Conservation (phyloP, 2,797 vertebrate genomes). For the Leptodactylus fallax region DNA sequence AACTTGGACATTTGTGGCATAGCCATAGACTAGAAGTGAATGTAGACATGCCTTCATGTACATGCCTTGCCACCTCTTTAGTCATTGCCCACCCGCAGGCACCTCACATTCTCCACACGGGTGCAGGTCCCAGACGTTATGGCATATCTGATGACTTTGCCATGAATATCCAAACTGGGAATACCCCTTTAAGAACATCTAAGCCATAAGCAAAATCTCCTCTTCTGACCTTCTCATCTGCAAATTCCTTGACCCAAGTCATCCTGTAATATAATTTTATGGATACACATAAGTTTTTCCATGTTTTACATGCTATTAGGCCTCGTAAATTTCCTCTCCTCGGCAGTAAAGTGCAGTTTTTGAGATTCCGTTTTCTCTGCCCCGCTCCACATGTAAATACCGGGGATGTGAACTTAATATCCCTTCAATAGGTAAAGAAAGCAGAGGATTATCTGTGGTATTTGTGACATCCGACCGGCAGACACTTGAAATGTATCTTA, state of each 20-base stretch:
- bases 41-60: no score
- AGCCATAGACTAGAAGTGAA: no score
- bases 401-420: slow-evolving; percentile 23
- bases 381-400: slow-evolving; percentile 33
- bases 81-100: no score
- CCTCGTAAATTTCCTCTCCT: background rate
- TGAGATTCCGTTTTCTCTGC: slow-evolving; percentile 15
- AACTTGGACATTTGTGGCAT: no score
- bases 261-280: slow-evolving; percentile 3
- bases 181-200: background rate
- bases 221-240: background rate
- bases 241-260: background rate
- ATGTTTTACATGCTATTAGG: slow-evolving; percentile 30
- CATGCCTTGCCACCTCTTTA: no score
- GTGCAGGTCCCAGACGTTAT: no score
- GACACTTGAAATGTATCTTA: slow-evolving; percentile 43
- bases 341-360: slow-evolving; percentile 3
- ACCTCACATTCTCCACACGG: no score
- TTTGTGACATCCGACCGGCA: slow-evolving; percentile 43
- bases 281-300: background rate
- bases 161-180: no score
- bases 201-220: background rate
- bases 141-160: no score
- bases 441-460: slow-evolving; percentile 47
- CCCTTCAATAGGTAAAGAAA: slow-evolving; percentile 43